Base-by-base conservation (phyloP, 2,113 vertebrate species). In the Nothobranchius furzeri region DNA sequence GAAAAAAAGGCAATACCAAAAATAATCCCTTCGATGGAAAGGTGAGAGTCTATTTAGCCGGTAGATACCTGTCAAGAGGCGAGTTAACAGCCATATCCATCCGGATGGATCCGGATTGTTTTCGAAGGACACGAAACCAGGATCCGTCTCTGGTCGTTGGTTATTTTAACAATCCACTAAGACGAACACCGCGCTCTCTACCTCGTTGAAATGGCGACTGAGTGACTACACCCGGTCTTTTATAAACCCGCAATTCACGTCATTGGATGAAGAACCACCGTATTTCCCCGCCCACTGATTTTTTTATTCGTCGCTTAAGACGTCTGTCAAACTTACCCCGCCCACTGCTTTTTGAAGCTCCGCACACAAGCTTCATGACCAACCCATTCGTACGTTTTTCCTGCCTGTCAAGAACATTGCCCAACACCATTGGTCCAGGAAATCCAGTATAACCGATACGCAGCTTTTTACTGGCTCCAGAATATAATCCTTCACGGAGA, bases 41-140 rank as follows among this genome's bases (percentile, higher is more conserved):
- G 84, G 42, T 75, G 54, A 86, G 69, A 82, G 86, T 76, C 83
- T 85, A 66, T 61, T 81, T 80, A 84, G 87, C 90, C 90, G 64
- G 78, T 90, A 86, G 87, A 91, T 93, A 93, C 93, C 93, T 93
- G 91, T 93, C 90, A 90, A 90, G 75, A 68, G 76, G 88, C 83
- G 90, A 86, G 87, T 90, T 91, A 79, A 92, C 59, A 67, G 91
- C 92, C 91, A 91, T 91, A 83, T 93, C 92, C 93, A 92, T 92
- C 73, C 75, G 87, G 93, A 93, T 93, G 91, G 91, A 91, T 92
- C 91, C 91, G 90, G 91, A 93, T 92, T 92, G 78, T 70, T 88
- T 62, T 54, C 67, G 70, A 56, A 83, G 87, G 69, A 84, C 71
- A 75, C 78, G 73, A 56, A 85, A 80, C 77, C 84, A 68, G 86